Evolutionary conservation across 2,888 invertebrate species (phyloP).

Genomic region (Penaeus monodon): DNA sequence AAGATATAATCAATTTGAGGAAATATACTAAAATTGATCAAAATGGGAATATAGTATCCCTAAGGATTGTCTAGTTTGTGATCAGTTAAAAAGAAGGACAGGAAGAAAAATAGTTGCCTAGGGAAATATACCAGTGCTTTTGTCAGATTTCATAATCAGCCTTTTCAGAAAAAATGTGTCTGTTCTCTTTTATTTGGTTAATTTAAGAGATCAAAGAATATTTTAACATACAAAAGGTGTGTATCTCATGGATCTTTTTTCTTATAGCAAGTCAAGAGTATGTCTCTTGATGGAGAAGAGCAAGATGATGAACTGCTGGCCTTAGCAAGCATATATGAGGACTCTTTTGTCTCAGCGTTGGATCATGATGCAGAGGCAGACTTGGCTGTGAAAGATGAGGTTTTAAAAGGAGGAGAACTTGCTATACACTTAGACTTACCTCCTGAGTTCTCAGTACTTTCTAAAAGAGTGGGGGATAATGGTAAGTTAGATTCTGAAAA

Average conservation of each 20-base stretch:
- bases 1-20: too few relatives aligned
- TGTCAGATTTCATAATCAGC: too few relatives aligned
- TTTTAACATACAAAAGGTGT: background rate
- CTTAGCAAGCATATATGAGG: constrained; percentile 62
- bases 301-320: constrained; percentile 63
- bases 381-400: background rate
- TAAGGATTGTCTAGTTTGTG: too few relatives aligned
- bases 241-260: background rate
- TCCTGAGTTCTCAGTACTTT: constrained; percentile 31
- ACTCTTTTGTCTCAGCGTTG: constrained; percentile 46
- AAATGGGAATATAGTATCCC: too few relatives aligned
- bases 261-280: constrained; percentile 12
- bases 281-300: constrained; percentile 59
- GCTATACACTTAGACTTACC: constrained; percentile 49
- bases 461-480: constrained; percentile 25
- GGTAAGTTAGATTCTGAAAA: constrained; percentile 19
- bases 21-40: too few relatives aligned
- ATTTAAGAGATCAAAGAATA: background rate
- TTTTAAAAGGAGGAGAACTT: constrained; percentile 46
- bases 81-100: too few relatives aligned
- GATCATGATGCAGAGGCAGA: constrained; percentile 22
- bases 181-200: too few relatives aligned
- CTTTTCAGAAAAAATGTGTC: too few relatives aligned
- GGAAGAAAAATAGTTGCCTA: too few relatives aligned
- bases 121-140: too few relatives aligned